Evolutionary conservation across 2,797 vertebrate genomes (phyloP).

Genomic region (Echiichthys vipera): DNA sequence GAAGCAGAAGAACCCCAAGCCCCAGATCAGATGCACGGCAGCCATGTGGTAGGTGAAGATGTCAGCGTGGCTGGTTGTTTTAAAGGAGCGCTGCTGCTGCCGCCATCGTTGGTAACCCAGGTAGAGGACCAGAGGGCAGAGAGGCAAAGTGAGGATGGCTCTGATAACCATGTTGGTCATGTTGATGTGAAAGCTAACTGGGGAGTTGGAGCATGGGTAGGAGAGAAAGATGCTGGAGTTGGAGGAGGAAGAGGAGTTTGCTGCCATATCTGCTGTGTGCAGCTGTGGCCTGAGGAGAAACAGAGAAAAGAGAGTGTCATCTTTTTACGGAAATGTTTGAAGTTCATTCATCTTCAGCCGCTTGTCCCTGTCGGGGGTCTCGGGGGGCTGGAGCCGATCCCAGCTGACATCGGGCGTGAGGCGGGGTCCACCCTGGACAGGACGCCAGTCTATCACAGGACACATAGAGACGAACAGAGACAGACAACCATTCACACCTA

Average conservation of each 20-base stretch:
- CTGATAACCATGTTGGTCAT: accelerated
- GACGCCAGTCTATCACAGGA: no score
- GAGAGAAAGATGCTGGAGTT: accelerated
- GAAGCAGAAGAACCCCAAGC: accelerated
- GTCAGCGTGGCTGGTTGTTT: not conserved
- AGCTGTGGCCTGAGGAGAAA: not conserved
- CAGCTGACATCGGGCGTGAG: no score
- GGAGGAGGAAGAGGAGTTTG: not conserved
- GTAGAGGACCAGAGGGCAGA: not conserved
- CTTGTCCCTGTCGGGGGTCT: no score
- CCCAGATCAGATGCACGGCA: not conserved
- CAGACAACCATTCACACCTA: no score
- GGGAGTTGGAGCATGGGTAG: accelerated
- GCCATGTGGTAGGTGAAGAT: slow-evolving; percentile 26
- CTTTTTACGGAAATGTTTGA: no score
- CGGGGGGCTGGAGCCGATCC: no score
- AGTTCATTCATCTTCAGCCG: no score
- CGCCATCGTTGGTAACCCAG: slow-evolving; percentile 1
- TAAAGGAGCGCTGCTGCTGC: not conserved
- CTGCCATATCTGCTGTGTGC: not conserved
- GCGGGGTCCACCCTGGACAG: no score
- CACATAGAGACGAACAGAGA: no score
- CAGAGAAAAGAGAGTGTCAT: not conserved
- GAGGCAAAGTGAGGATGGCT: not conserved
- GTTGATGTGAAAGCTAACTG: accelerated